Evolutionary conservation across 2,797 vertebrate species (phyloP).

Genomic region (Tadarida brasiliensis): DNA sequence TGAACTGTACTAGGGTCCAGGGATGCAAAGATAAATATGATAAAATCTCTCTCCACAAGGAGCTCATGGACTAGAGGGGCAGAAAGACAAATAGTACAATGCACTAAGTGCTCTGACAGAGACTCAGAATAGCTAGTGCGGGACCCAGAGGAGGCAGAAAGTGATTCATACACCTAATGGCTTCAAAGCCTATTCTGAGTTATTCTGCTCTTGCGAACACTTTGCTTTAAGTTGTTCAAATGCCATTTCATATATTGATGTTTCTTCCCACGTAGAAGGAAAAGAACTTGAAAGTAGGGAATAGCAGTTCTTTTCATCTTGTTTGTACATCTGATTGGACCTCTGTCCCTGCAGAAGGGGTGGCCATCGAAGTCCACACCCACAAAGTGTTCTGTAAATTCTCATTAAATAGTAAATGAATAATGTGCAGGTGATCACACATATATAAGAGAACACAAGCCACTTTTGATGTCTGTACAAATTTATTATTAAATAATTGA

Average conservation of each 20-base stretch:
- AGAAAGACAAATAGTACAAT: not conserved
- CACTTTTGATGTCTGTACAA: conserved; percentile 41
- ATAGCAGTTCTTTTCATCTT: not conserved
- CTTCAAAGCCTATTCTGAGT: conserved; percentile 27
- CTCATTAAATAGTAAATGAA: not conserved
- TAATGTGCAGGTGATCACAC: not conserved
- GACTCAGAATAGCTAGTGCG: conserved; percentile 47
- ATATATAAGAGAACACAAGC: conserved; percentile 22
- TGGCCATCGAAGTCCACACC: not conserved
- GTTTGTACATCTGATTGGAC: conserved; percentile 11
- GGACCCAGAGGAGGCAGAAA: conserved; percentile 39
- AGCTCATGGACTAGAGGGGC: not conserved
- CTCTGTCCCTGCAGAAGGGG: not conserved
- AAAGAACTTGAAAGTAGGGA: conserved; percentile 32
- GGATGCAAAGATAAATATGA: conserved; percentile 51
- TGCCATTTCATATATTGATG: conserved; percentile 52
- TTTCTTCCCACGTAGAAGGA: not conserved
- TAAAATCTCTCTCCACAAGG: conserved; percentile 30
- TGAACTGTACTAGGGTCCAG: not conserved
- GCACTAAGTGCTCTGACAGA: conserved; percentile 8
- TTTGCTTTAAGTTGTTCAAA: conserved; percentile 70
- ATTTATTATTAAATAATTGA: conserved; percentile 66
- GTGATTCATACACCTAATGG: conserved; percentile 58
- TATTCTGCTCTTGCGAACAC: conserved; percentile 60
- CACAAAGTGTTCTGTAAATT: not conserved